A percentile compares a stretch with the other conserved stretches of the same genome.
phyloP scores from a whole-genome alignment of 2,113 vertebrate genomes.

The Notarius lentiginosus region DNA sequence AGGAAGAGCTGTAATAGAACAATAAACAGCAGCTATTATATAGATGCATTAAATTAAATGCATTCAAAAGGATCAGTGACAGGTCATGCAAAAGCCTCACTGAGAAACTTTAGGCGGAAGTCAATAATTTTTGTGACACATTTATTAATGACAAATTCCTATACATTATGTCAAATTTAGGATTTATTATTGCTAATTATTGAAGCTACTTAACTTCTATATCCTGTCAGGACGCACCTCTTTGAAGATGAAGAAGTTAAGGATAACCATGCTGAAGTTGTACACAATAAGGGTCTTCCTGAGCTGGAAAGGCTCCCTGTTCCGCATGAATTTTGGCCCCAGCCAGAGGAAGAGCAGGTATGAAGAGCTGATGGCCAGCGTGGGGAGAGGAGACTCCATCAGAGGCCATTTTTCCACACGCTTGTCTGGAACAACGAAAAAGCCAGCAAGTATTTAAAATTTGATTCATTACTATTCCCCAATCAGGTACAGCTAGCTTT shows the following conservation, averaged over 20 bases:
- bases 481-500: not conserved
- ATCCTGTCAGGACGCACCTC: conserved; percentile 76
- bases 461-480: not conserved
- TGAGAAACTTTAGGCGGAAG: not conserved
- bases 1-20: conserved; percentile 81
- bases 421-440: conserved; percentile 79
- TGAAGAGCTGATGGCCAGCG: conserved; percentile 89
- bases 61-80: not conserved
- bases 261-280: conserved; percentile 98
- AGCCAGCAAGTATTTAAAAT: conserved; percentile 12
- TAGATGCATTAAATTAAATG: not conserved
- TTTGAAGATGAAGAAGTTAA: conserved; percentile 98
- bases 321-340: conserved; percentile 96
- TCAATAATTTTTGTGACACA: not conserved
- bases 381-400: conserved; percentile 93
- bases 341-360: conserved; percentile 97
- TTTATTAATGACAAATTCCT: not conserved
- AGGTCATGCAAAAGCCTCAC: not conserved
- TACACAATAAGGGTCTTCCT: conserved; percentile 91
- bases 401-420: conserved; percentile 95
- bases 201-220: not conserved
- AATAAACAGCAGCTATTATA: not conserved
- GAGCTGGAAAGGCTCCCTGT: conserved; percentile 92
- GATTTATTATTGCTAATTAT: not conserved
- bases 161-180: not conserved